Evolutionary conservation across 2,888 invertebrate genomes (phyloP).

Genomic region (Pilophorus perplexus): DNA sequence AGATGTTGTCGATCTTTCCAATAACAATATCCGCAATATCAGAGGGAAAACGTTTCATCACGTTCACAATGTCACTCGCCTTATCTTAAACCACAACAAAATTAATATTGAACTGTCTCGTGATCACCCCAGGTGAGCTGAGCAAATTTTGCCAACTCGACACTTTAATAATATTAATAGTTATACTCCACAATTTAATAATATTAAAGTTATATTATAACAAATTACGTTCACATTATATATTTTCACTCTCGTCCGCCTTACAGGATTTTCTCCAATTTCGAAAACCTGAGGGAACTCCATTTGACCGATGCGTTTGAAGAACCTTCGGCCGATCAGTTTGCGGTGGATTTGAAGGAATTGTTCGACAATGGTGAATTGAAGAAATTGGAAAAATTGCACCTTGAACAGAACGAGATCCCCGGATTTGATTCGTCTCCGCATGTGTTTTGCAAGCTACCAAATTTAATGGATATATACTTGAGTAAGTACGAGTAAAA

Average conservation of each 20-base stretch:
- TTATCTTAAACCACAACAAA: conserved; percentile 70
- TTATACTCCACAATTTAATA: no score
- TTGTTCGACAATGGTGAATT: conserved; percentile 68
- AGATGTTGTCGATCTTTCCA: conserved; percentile 69
- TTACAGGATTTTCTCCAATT: conserved; percentile 68
- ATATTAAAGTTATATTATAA: no score
- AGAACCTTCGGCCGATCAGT: conserved; percentile 60
- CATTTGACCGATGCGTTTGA: conserved; percentile 73
- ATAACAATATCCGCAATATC: conserved; percentile 67
- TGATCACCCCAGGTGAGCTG: conserved; percentile 57
- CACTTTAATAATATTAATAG: no score
- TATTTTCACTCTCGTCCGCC: no score
- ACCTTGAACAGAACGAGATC: conserved; percentile 75
- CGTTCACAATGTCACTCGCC: conserved; percentile 64
- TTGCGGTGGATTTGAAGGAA: conserved; percentile 66
- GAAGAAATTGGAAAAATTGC: conserved; percentile 64
- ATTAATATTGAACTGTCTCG: conserved; percentile 61
- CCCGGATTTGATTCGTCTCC: conserved; percentile 60
- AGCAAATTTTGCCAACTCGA: no score
- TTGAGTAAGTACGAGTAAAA: no score
- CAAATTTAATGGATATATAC: conserved; percentile 65
- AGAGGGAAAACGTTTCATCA: conserved; percentile 73
- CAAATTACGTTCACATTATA: no score
- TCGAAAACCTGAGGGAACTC: conserved; percentile 64
- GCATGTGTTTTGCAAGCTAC: conserved; percentile 68